Base-by-base conservation (phyloP, 2,888 invertebrate species). In the Drosophila trichaetosa region DNA sequence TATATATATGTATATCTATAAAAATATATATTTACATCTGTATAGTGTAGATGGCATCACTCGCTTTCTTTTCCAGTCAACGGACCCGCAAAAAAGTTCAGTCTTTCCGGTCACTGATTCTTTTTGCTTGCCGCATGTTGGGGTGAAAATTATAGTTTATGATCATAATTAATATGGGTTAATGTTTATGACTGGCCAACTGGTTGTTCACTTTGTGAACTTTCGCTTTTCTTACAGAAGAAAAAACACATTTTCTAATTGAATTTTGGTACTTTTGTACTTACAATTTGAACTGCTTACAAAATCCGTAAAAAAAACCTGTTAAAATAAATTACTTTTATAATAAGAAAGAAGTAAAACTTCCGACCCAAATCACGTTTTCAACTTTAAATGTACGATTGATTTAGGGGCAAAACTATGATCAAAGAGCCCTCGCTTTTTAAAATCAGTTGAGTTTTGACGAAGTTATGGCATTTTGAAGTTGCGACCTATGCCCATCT, bases 121-220 rank as follows among this genome's bases (percentile, higher is more conserved):
- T 82, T 72, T 80, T 84, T 79, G 59, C 46, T 38, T 54, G 56
- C 59, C 65, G 63, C 61, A 52, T 76, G 71, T 40, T 80, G 70
- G 70, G 84, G 85, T 89, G 87, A 89, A 87, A 89, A 85, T 84
- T 75, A 80, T 76, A 74, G 80, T 84, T 85, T 84, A 85, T 84
- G 73, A 78, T 78, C 75, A 76, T 80, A 89, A 87, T 89, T 85
- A 89, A 85, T 89, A 76, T 68, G 70, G 72, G 69, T 73, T 89
- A 78, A 80, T 79, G 85, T 74, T 80, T 76, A 61, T 66, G 56
- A 51, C 72, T 67, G 63, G 53, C 56, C 48, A 75, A n/a, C 38
- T 46, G 69, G 58, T 62, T 67, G 64, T 56, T 49, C 51, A 70
- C 66, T 54, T 56, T 54, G 65, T 36, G 48, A 67, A 70, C 80